phyloP scores from a whole-genome alignment of 2,797 vertebrate genomes.

The Parauchenoglanis punctatus region DNA sequence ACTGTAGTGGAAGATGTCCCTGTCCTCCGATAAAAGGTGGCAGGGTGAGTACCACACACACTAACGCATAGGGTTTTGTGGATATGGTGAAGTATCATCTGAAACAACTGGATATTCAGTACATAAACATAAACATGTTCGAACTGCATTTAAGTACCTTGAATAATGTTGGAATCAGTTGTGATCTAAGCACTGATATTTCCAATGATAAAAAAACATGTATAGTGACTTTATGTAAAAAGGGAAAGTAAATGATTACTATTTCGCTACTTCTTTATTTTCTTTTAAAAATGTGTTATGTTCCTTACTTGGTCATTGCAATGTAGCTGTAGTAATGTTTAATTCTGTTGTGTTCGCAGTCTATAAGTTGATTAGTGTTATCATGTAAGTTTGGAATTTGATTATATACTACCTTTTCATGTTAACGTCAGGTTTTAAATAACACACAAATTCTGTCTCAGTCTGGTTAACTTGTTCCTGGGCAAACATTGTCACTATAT shows the following conservation, averaged over 20 bases:
- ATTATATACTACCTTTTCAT: not conserved
- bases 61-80: not conserved
- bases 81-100: not conserved
- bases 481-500: not conserved
- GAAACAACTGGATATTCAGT: too few species aligned
- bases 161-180: not conserved
- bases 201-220: not conserved
- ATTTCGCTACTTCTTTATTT: not conserved
- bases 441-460: not conserved
- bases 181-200: not conserved
- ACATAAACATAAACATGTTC: not conserved
- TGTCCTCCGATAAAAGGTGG: conserved; percentile 89
- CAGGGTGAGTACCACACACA: conserved; percentile 77
- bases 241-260: not conserved
- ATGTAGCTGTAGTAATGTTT: not conserved
- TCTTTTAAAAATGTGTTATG: not conserved
- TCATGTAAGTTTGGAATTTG: not conserved
- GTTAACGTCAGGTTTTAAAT: not conserved
- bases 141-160: not conserved
- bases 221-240: not conserved
- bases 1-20: conserved; percentile 83
- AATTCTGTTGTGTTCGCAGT: not conserved
- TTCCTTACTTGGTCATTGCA: not conserved
- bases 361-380: not conserved
- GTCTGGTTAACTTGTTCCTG: not conserved